Base-by-base conservation (phyloP, 2,113 vertebrate species). In the Phaethon lepturus region DNA sequence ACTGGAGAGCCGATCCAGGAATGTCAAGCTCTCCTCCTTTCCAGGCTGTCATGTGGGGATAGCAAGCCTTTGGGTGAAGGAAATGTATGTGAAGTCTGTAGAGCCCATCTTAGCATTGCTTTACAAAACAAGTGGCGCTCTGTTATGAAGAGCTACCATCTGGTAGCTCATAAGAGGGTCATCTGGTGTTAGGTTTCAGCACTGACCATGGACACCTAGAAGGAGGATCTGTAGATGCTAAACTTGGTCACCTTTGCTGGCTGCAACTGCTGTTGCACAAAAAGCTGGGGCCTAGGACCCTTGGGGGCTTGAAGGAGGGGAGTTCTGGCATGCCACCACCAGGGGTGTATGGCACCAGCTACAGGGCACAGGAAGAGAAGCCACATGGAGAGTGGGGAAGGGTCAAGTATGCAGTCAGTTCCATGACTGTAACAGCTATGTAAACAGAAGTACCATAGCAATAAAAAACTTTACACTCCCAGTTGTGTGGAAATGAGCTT, bases 1-100 rank as follows among this genome's bases (percentile, higher is more conserved):
- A 23, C 26, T 0, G 0, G 18, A 81, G 38, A n/a, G 13, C 6
- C 31, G 5, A 1, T 55, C 92, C 14, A 33, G 42, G 10, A 63
- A 23, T 31, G 24, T 40, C 12, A 50, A 3, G 6, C 15, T 75
- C 18, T 29, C 10, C 4, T 49, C 12, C 23, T 81, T 81, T 66
- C 17, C 11, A 24, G 38, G 28, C 16, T 66, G 33, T 33, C 0
- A 0, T 11, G 15, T 31, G 66, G 8, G 6, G 6, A 20, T 26
- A 75, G 31, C 23, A 87, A 69, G 81, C 25, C 11, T 86, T 29
- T 59, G 26, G 31, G 31, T 67, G 17, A 64, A 79, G 35, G 6
- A 72, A 88, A 31, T 17, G 13, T 15, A 20, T 29, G 8, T 74
- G 33, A 88, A 58, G 12, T 71, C 40, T 74, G 15, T 50, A 75